These are phyloP conservation scores for Drosophila heteroneura DNA, from an alignment of 2,888 invertebrate genomes.

Conservation along the genomic window DNA sequence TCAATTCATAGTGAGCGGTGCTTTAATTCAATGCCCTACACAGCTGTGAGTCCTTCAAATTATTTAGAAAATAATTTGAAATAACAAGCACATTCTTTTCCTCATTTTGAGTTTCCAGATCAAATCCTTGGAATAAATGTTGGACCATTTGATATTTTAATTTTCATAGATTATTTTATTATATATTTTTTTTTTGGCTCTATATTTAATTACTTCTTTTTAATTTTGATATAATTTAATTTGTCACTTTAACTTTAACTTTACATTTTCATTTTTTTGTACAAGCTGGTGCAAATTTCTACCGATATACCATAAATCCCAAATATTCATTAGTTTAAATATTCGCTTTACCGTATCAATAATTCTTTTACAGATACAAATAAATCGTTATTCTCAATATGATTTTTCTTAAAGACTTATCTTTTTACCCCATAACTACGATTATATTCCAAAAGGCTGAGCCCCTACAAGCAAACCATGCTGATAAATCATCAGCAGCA, in stretches of 20 bases:
- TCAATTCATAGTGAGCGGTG: background rate
- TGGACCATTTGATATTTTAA: background rate
- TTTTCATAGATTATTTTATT: background rate
- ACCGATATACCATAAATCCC: background rate
- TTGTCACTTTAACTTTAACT: background rate
- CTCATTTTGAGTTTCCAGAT: background rate
- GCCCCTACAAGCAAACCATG: background rate
- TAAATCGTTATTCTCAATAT: background rate
- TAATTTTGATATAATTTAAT: background rate
- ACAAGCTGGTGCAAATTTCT: background rate
- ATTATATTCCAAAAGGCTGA: background rate
- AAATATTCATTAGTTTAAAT: background rate
- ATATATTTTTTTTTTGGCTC: accelerated
- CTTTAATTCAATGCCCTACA: background rate
- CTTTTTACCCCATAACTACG: background rate
- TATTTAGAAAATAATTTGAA: background rate
- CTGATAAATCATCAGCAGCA: background rate
- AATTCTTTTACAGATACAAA: background rate
- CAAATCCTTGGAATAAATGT: background rate
- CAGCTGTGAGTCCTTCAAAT: background rate
- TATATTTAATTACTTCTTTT: background rate
- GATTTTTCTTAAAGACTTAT: background rate
- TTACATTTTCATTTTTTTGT: background rate
- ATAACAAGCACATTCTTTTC: background rate
- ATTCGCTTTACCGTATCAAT: background rate